Evolutionary conservation across 2,797 vertebrate genomes (phyloP).

Genomic region (Sebastes vulpes): DNA sequence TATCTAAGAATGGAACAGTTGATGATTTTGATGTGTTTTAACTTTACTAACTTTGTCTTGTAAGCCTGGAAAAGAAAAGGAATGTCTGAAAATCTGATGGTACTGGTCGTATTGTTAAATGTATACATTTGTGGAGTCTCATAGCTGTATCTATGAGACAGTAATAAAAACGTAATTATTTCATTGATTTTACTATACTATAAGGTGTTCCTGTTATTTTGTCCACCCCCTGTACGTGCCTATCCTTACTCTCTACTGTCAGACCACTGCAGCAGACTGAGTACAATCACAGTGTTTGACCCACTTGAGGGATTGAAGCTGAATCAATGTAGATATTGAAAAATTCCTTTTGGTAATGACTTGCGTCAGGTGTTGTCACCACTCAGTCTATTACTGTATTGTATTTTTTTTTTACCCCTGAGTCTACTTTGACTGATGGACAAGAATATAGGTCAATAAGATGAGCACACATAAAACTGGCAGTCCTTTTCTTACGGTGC

Average conservation of each 20-base stretch:
- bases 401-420: constrained; percentile 14
- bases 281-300: not conserved
- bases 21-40: too few species aligned
- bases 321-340: constrained; percentile 37
- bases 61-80: too few species aligned
- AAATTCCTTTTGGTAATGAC: constrained; percentile 26
- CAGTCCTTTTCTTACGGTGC: constrained; percentile 35
- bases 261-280: not conserved
- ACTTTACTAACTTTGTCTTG: too few species aligned
- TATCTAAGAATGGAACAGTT: too few species aligned
- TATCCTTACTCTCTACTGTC: not conserved
- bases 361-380: constrained; percentile 16
- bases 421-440: constrained; percentile 47
- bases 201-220: constrained; percentile 19
- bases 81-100: too few species aligned
- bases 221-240: not conserved
- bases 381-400: constrained; percentile 23
- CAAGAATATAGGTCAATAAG: constrained; percentile 42
- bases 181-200: not conserved
- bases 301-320: constrained; percentile 3
- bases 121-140: not conserved
- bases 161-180: not conserved
- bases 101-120: not conserved
- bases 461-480: constrained; percentile 27
- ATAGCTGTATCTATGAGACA: too few species aligned